phyloP scores from a whole-genome alignment of 2,888 invertebrate genomes.

The Calliscelio sp. region DNA sequence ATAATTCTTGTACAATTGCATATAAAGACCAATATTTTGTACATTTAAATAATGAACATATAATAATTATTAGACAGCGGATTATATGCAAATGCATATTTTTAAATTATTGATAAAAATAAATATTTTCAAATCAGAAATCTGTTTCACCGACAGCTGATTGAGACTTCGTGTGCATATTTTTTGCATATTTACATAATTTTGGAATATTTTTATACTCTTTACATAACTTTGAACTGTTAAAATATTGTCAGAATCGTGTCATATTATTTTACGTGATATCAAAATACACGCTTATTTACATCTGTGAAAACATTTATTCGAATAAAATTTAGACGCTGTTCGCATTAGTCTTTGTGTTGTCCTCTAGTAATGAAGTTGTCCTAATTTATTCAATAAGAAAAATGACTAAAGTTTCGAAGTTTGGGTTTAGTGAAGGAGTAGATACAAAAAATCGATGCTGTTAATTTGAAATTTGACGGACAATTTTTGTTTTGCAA shows the following conservation, averaged over 20 bases:
- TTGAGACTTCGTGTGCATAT: slow-evolving; percentile 6
- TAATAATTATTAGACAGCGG: neutral
- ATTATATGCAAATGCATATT: slow-evolving; percentile 13
- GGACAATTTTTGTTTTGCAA: slow-evolving; percentile 31
- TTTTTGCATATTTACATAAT: slow-evolving; percentile 19
- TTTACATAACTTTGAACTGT: neutral
- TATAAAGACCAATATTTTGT: too few species aligned
- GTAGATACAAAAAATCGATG: slow-evolving; percentile 20
- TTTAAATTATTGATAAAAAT: slow-evolving; percentile 18
- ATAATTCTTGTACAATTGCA: too few species aligned
- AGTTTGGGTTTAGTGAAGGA: slow-evolving; percentile 28
- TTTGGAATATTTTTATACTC: slow-evolving; percentile 20
- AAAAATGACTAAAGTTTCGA: slow-evolving; percentile 27
- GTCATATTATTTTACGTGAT: neutral
- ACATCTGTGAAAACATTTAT: slow-evolving; percentile 9
- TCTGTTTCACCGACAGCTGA: neutral
- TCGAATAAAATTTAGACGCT: slow-evolving; percentile 23
- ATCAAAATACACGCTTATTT: neutral
- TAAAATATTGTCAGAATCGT: neutral
- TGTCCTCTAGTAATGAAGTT: slow-evolving; percentile 9
- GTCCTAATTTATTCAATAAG: too few species aligned
- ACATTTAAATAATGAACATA: too few species aligned
- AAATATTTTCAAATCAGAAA: slow-evolving; percentile 9
- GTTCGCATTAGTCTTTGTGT: slow-evolving; percentile 24
- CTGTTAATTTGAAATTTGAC: slow-evolving; percentile 12